phyloP scores from a whole-genome alignment of 2,113 vertebrate genomes.

The Seriola quinqueradiata region DNA sequence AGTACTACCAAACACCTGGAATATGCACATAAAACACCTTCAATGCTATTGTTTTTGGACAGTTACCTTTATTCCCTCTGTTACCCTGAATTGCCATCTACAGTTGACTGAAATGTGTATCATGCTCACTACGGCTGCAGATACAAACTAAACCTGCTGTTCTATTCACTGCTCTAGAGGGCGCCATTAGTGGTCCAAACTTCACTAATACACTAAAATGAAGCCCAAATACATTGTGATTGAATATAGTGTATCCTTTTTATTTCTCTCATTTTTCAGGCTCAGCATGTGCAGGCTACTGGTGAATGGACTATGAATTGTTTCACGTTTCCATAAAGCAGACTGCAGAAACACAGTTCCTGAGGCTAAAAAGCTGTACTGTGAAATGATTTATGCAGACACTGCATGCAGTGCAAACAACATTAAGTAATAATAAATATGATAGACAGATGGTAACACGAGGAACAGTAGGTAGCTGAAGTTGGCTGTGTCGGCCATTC shows the following conservation, averaged over 20 bases:
- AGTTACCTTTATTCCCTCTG: too few species aligned
- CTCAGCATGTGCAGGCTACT: background rate
- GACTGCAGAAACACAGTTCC: constrained; percentile 40
- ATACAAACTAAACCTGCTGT: background rate
- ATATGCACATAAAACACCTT: too few species aligned
- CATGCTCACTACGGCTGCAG: background rate
- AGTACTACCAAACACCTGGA: too few species aligned
- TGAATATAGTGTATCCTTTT: background rate
- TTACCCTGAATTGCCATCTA: too few species aligned
- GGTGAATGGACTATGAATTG: background rate
- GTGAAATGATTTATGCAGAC: constrained; percentile 46
- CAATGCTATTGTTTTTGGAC: too few species aligned
- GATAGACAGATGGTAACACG: constrained; percentile 35
- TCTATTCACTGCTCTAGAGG: background rate
- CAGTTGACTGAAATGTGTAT: background rate
- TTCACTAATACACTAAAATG: background rate
- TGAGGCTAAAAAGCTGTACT: constrained; percentile 22
- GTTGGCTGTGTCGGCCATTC: constrained; percentile 7
- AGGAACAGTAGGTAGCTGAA: constrained; percentile 17
- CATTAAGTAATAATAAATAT: constrained; percentile 37
- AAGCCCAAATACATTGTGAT: background rate
- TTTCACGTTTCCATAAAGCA: constrained; percentile 11
- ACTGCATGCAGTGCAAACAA: constrained; percentile 37
- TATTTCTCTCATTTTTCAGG: background rate
- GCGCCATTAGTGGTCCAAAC: background rate